Percentiles rank a stretch among this genome's conserved stretches.
These are phyloP conservation scores for Brachionus rubens DNA, from an alignment of 1,140 invertebrate genomes.

Conservation along the genomic window DNA sequence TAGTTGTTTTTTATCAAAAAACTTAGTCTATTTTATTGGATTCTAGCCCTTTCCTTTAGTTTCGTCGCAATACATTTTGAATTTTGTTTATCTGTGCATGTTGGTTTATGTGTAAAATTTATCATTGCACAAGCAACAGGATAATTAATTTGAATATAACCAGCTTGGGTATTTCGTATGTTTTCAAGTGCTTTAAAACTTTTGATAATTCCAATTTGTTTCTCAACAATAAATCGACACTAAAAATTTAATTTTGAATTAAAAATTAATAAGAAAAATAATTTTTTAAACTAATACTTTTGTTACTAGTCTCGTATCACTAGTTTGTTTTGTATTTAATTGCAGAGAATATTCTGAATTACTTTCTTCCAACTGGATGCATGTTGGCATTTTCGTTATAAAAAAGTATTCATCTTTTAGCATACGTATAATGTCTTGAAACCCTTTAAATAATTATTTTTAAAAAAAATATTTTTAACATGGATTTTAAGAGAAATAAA, in stretches of 20 bases:
- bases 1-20: neutral
- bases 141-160: slow-evolving; percentile 1
- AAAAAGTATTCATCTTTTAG: neutral
- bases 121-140: neutral
- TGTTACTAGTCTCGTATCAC: neutral
- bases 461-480: neutral
- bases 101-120: too few species aligned
- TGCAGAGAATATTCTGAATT: neutral
- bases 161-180: neutral
- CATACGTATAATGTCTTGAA: neutral
- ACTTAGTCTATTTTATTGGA: neutral
- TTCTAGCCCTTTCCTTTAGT: neutral
- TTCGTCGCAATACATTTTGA: too few species aligned
- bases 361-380: neutral
- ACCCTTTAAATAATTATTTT: neutral
- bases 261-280: too few species aligned
- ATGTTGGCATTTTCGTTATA: neutral
- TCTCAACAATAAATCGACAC: slow-evolving; percentile 17
- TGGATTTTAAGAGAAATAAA: neutral
- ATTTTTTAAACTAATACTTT: slow-evolving; percentile 32
- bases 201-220: neutral
- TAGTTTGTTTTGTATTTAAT: neutral
- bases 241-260: neutral
- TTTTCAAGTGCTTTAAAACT: too few species aligned
- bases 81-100: too few species aligned